Percentiles rank a stretch among this genome's conserved stretches.
Conservation (phyloP, 2,113 vertebrate genomes). For the Natator depressus region DNA sequence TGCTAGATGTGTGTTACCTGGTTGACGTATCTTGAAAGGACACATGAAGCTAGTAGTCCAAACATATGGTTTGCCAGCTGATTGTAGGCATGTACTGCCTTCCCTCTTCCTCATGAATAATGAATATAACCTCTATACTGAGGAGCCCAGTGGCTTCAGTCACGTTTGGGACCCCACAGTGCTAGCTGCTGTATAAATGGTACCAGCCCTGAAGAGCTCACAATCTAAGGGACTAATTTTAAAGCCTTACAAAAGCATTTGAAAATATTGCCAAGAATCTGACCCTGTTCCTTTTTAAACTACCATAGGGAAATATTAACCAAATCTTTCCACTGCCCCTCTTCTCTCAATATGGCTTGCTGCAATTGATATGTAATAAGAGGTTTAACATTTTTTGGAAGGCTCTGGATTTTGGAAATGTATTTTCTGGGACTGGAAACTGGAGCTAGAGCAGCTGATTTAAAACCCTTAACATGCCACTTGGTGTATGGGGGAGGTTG, state of each 20-base stretch:
- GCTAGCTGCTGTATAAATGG: not conserved
- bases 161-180: not conserved
- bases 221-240: not conserved
- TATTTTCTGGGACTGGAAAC: not conserved
- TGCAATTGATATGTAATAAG: not conserved
- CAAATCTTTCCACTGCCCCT: not conserved
- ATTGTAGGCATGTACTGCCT: accelerated
- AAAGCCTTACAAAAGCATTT: not conserved
- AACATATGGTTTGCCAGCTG: not conserved
- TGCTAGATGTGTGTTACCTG: not conserved
- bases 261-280: not conserved
- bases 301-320: not conserved
- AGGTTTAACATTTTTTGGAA: not conserved
- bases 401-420: not conserved
- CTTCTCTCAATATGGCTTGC: not conserved
- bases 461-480: not conserved
- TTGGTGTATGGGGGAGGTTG: not conserved
- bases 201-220: not conserved
- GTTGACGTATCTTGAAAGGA: accelerated
- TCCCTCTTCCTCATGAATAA: accelerated
- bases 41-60: not conserved
- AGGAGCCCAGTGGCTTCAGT: not conserved
- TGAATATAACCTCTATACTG: not conserved
- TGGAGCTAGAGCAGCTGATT: not conserved
- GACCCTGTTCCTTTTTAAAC: not conserved